Evolutionary conservation across 2,113 vertebrate species (phyloP).

Genomic region (Vireo altiloquus): DNA sequence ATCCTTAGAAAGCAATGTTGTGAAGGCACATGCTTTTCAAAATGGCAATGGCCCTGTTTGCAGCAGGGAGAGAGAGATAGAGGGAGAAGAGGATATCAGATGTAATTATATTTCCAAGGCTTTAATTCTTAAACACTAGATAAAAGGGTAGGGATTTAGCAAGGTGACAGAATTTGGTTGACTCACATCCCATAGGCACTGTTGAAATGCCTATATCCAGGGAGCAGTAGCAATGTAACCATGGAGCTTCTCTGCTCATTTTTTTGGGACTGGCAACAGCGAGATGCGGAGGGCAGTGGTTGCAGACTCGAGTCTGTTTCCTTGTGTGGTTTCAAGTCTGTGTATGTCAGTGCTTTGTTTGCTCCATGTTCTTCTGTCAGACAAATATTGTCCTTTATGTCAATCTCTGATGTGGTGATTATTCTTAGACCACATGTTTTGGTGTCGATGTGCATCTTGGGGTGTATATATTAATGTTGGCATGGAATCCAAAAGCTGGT

Average conservation of each 20-base stretch:
- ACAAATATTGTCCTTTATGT: background rate
- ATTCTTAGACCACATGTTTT: background rate
- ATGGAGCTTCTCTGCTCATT: background rate
- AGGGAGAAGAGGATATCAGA: background rate
- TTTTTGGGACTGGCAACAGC: background rate
- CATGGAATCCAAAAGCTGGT: background rate
- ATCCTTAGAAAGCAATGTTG: background rate
- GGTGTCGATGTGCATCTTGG: background rate
- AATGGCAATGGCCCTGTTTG: fast-evolving
- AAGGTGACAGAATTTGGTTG: background rate
- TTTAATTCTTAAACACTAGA: background rate
- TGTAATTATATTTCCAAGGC: background rate
- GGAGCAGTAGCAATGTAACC: background rate
- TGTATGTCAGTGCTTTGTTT: fast-evolving
- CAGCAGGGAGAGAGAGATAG: too few relatives aligned
- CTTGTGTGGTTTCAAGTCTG: background rate
- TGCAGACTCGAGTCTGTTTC: background rate
- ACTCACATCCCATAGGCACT: background rate
- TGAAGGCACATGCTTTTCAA: background rate
- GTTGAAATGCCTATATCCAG: background rate
- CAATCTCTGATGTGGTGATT: background rate
- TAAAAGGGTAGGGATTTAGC: background rate
- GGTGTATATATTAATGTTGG: background rate
- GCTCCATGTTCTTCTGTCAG: too few relatives aligned
- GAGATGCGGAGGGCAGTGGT: fast-evolving